A percentile compares a stretch with the other conserved stretches of the same genome.
Conservation (phyloP, 2,113 vertebrate species). For the Tretioscincus oriximinensis region DNA sequence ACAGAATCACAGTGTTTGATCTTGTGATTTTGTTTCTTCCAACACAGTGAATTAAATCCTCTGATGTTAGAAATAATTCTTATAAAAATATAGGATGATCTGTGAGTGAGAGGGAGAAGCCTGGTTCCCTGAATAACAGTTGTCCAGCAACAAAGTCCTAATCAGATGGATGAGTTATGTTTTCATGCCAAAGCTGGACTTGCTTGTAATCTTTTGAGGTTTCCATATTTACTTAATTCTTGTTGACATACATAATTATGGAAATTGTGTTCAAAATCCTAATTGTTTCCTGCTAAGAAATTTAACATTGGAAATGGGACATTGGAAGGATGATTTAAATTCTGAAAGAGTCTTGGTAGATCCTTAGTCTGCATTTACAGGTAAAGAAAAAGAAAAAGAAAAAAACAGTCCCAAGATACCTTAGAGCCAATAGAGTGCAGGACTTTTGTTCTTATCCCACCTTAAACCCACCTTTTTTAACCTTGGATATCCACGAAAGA, state of each 20-base stretch:
- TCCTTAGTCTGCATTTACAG: background rate
- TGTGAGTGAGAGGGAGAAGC: accelerated
- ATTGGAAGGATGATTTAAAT: slow-evolving; percentile 18
- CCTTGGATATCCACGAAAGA: too few species aligned
- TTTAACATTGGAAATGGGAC: slow-evolving; percentile 17
- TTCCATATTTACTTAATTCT: background rate
- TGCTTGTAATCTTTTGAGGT: slow-evolving; percentile 22
- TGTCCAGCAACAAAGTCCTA: background rate
- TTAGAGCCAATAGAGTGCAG: too few species aligned
- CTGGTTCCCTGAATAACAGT: accelerated
- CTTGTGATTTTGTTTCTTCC: background rate
- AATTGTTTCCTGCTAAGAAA: slow-evolving; percentile 23
- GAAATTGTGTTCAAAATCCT: background rate
- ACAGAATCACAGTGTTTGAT: background rate
- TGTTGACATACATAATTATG: background rate
- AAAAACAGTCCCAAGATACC: too few species aligned
- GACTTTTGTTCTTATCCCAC: too few species aligned
- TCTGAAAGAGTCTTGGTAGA: slow-evolving; percentile 20
- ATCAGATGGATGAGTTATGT: background rate
- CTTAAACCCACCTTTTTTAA: too few species aligned
- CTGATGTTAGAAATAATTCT: background rate
- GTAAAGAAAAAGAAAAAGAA: too few species aligned
- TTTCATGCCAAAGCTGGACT: background rate
- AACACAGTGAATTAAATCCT: background rate
- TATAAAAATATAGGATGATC: accelerated